These are phyloP conservation scores for Melanotaenia maccullochi DNA, from an alignment of 2,797 vertebrate genomes.

Conservation along the genomic window DNA sequence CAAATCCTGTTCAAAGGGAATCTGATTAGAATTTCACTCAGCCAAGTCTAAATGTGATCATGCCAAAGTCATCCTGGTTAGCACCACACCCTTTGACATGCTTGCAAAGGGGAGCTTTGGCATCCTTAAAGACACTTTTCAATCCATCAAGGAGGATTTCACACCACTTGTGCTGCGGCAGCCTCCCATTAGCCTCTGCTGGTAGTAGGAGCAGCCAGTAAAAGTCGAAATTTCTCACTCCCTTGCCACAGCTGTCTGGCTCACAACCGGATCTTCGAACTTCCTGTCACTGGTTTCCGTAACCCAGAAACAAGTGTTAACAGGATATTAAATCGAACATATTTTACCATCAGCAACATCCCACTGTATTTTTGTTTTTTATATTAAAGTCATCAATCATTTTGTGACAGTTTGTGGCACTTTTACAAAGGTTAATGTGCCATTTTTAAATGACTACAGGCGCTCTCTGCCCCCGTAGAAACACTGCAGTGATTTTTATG, in stretches of 20 bases:
- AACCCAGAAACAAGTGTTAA: conserved; percentile 54
- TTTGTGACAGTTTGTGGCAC: conserved; percentile 28
- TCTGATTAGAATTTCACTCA: conserved; percentile 75
- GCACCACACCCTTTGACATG: conserved; percentile 70
- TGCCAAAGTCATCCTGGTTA: conserved; percentile 68
- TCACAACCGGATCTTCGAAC: conserved; percentile 45
- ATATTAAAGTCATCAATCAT: conserved; percentile 67
- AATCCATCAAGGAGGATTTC: conserved; percentile 77
- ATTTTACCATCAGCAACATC: conserved; percentile 33
- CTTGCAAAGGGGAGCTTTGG: conserved; percentile 52
- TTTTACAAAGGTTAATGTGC: conserved; percentile 53
- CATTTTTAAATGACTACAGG: conserved; percentile 33
- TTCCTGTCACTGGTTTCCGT: conserved; percentile 29
- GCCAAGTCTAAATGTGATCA: conserved; percentile 72
- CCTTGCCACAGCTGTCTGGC: conserved; percentile 23
- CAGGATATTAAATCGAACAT: conserved; percentile 49
- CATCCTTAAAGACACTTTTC: conserved; percentile 75
- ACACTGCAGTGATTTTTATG: conserved; percentile 16
- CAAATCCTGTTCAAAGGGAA: conserved; percentile 71
- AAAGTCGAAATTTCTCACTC: conserved; percentile 32
- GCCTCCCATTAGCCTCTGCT: conserved; percentile 62
- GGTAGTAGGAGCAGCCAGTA: conserved; percentile 40
- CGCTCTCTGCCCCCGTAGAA: conserved; percentile 10
- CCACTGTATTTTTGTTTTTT: conserved; percentile 39
- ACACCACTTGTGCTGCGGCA: conserved; percentile 63